Evolutionary conservation across 1,140 invertebrate species (phyloP), one percentile per base, ranked within the genome.

Genomic region (Meteorus sp.): DNA sequence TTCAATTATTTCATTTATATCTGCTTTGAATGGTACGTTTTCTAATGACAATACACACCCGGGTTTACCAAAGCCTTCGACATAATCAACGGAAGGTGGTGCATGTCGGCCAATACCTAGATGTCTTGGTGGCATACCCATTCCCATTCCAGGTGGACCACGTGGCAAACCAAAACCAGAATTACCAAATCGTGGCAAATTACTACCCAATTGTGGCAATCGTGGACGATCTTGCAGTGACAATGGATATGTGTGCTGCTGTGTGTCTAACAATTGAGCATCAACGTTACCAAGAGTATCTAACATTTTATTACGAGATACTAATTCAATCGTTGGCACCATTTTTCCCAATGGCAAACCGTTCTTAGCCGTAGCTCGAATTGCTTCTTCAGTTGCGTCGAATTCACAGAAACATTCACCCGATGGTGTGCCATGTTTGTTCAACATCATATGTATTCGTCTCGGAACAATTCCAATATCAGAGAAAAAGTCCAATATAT

Each of bases 351-450:
- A 78, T 13, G 83, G 82, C 0, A 84, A 66, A 0, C 87, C 86
- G 70, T 94, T 87, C 69, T 92, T 93, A 0, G 82, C 76, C 0
- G 86, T 73, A 0, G 92, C 93, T 52, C 81, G 77, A 7, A 84
- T 77, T 1, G 90, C 90, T 66, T 94, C 89, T 23, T 85, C 83
- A 0, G 76, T 58, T 11, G 82, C 84, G 7, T 81, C 76, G 70
- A 96, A 95, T 71, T 95, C 92, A 63, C 93, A 91, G 71, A 92
- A 93, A 31, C 91, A 93, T 63, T 93, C 88, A 0, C 93, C 93
- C 0, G 86, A 85, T 0, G 90, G 88, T 59, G 85, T 81, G 2
- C 88, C 85, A 39, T 81, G 81, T 5, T 85, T 74, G 62, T 88
- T 89, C 9, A 87, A 78, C 74, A 94, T 83, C 56, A 93, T 85